phyloP scores from a whole-genome alignment of 2,113 vertebrate genomes.

The Corythornis madagascariensis region DNA sequence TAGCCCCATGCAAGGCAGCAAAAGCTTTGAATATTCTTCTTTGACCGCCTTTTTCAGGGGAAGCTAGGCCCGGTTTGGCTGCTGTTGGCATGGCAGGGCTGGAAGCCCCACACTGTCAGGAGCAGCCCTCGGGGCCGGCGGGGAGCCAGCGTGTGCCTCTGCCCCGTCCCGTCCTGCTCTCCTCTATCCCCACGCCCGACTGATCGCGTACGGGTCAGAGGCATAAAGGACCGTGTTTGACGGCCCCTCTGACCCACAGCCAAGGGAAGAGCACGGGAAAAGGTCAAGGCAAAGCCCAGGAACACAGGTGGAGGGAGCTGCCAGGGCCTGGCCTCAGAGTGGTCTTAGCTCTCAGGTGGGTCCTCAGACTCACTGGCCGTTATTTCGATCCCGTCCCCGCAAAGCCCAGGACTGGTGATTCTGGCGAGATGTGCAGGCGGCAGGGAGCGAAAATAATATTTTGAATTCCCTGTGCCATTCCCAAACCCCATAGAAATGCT shows the following conservation, averaged over 20 bases:
- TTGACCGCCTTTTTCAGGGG: background rate
- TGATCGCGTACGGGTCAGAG: background rate
- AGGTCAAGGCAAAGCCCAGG: background rate
- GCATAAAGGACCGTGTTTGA: background rate
- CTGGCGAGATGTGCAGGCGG: background rate
- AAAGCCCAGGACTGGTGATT: background rate
- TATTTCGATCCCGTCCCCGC: background rate
- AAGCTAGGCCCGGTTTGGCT: background rate
- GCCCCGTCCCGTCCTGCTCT: background rate
- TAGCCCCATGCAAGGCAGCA: background rate
- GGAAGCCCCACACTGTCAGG: rapidly evolving
- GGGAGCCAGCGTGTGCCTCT: rapidly evolving
- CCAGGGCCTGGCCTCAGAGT: too few species aligned
- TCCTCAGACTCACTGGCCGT: background rate
- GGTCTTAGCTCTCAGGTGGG: too few species aligned
- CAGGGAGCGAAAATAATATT: background rate
- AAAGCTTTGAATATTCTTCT: background rate
- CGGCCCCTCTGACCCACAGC: background rate
- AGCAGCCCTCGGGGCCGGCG: background rate
- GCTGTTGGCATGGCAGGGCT: background rate
- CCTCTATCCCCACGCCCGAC: background rate
- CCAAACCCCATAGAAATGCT: background rate
- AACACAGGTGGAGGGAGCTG: rapidly evolving
- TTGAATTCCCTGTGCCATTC: rapidly evolving
- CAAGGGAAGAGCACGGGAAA: too few species aligned